Base-by-base conservation (phyloP, 2,888 invertebrate species). In the Caenorhabditis sp. region DNA sequence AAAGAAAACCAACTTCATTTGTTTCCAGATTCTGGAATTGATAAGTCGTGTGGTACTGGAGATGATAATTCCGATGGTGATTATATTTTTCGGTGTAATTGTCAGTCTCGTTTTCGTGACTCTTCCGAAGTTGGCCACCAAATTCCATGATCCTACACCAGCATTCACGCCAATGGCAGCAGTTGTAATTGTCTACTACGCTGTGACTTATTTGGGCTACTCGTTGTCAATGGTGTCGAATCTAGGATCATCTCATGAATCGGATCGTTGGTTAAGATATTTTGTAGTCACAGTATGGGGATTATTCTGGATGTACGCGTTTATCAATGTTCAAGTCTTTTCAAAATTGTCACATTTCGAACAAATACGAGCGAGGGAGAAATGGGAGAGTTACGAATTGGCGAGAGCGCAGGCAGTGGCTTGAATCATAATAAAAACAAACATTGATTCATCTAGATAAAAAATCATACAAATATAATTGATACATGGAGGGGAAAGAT, bases 271-370 rank as follows among this genome's bases (percentile, higher is more conserved):
- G 73, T 7, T 8, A 1, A 62, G 68, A 38, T 73, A 73, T 20
- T 17, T 73, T 2, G 5, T 8, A 17, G 36, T 26, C n/a, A 43
- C 59, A 5, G 26, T 10, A 0, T 10, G 59, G 0, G 62, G 65
- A 20, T 14, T 73, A 2, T 68, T 65, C 21, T 73, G 73, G 73
- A 68, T 73, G 65, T 65, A 43, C 43, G 57, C 65, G 3, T 20
- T 68, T 0, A 52, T 73, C 10, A 73, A 68, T 50, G 63, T 73
- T 26, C 23, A 14, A 8, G 27, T 43, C 0, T 73, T 68, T 23
- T 54, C 62, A 0, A 49, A 57, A 25, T 49, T 73, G 1, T 65
- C 54, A 0, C 17, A 2, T 1, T 31, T 53, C 43, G 54, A 59
- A 3, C 56, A 56, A 17, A 57, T 68, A 25, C 50, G 73, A 38